A percentile compares a stretch with the other conserved stretches of the same genome.
These are phyloP conservation scores for Myxocyprinus asiaticus DNA, from an alignment of 2,113 vertebrate genomes.

Conservation along the genomic window DNA sequence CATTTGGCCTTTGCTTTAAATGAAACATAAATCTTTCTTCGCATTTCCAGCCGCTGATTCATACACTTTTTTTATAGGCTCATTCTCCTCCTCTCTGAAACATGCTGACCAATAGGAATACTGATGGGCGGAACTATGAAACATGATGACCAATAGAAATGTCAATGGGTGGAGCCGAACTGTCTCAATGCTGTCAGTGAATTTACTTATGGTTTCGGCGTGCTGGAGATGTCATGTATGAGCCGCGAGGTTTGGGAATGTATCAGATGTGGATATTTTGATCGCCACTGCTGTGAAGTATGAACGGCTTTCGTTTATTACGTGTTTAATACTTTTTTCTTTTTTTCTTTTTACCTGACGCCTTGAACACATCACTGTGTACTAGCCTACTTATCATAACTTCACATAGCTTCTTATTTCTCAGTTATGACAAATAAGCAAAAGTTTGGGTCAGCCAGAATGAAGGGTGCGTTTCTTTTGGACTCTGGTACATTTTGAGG, in stretches of 20 bases:
- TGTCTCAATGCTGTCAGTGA: conserved; percentile 27
- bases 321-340: too few relatives aligned
- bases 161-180: background rate
- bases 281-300: background rate
- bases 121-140: background rate
- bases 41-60: conserved; percentile 35
- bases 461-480: background rate
- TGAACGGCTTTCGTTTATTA: too few relatives aligned
- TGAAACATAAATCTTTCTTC: background rate
- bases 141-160: conserved; percentile 33
- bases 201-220: background rate
- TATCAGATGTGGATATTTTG: conserved; percentile 5
- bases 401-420: background rate
- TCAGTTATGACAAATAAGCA: too few relatives aligned
- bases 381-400: background rate
- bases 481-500: background rate
- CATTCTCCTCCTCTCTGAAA: background rate
- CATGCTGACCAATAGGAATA: background rate
- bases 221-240: background rate
- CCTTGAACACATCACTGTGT: too few relatives aligned
- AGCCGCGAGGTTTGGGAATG: background rate
- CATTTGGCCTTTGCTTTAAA: background rate
- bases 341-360: too few relatives aligned
- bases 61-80: conserved; percentile 9
- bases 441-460: too few relatives aligned